These are phyloP conservation scores for Atethmia centrago DNA, from an alignment of 2,888 invertebrate species.

Conservation along the genomic window DNA sequence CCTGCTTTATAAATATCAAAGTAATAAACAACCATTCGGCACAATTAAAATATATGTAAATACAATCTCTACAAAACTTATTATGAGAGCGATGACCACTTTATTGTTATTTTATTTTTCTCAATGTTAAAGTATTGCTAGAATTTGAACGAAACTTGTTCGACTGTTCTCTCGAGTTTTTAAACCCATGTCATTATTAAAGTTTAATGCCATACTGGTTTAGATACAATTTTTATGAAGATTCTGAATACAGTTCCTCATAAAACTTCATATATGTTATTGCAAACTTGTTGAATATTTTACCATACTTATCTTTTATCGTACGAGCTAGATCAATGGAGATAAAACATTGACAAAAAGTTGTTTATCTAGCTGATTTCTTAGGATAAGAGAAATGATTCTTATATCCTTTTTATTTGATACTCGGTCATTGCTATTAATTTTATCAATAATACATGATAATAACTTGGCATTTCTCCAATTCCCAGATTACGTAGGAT, in stretches of 20 bases:
- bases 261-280: neutral
- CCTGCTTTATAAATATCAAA: constrained; percentile 39
- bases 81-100: constrained; percentile 59
- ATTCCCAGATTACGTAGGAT: neutral
- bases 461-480: neutral
- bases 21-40: constrained; percentile 47
- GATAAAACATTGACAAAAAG: neutral
- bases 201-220: constrained; percentile 28
- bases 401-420: neutral
- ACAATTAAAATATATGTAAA: constrained; percentile 52
- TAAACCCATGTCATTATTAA: constrained; percentile 24
- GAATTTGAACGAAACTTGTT: constrained; percentile 48
- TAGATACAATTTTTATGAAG: constrained; percentile 2
- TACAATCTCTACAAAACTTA: constrained; percentile 45
- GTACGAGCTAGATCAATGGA: neutral
- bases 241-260: neutral
- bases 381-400: neutral
- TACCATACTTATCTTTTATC: neutral
- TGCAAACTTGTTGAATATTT: constrained; percentile 6
- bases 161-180: constrained; percentile 1
- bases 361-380: neutral
- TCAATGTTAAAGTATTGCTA: constrained; percentile 39
- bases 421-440: neutral
- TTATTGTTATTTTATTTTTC: constrained; percentile 52
- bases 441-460: neutral